Base-by-base conservation (phyloP, 2,888 invertebrate genomes). In the Koerneria pararmatus region DNA sequence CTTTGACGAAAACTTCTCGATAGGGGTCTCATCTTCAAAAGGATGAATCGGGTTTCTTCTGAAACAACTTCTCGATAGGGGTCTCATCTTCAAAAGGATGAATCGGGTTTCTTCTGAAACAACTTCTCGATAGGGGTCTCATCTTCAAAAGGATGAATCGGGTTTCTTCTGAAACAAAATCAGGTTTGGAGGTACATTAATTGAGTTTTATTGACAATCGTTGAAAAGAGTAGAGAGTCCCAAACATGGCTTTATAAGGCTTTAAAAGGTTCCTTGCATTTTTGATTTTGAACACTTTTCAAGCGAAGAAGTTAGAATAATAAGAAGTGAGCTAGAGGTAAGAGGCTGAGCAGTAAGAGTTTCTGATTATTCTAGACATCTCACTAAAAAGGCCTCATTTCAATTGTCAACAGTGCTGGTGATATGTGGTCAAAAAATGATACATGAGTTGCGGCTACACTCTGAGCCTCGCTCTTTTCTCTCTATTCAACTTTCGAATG, bases 71-170 rank as follows among this genome's bases (percentile, higher is more conserved):
- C 85, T 92, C 91, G 72, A 97, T 86, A 3, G 91, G 89, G 0
- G 90, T 89, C 0, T 89, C 87, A 86, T 95, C 91, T 86, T 97
- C 97, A 85, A 98, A 95, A 0, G 95, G 92, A 24, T 91, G 88
- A 70, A 93, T 88, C 73, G 92, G 91, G 86, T 82, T 82, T 37
- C 75, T 72, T 61, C 81, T 80, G 62, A 67, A 80, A 70, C 15
- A 37, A 41, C 49, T 73, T 77, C 85, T 92, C 91, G 72, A 97
- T 86, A 3, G 91, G 89, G 0, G 90, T 89, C 0, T 89, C 87
- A 86, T 95, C 91, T 86, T 97, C 97, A 85, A 98, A 95, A 0
- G 95, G 92, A 24, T 91, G 88, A 70, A 93, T 88, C 73, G 92
- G 91, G 86, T 82, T 82, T 37, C 75, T 72, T 61, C 81, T 80